A percentile compares a stretch with the other conserved stretches of the same genome.
phyloP scores from a whole-genome alignment of 2,888 invertebrate species.

The Melieria omissa region DNA sequence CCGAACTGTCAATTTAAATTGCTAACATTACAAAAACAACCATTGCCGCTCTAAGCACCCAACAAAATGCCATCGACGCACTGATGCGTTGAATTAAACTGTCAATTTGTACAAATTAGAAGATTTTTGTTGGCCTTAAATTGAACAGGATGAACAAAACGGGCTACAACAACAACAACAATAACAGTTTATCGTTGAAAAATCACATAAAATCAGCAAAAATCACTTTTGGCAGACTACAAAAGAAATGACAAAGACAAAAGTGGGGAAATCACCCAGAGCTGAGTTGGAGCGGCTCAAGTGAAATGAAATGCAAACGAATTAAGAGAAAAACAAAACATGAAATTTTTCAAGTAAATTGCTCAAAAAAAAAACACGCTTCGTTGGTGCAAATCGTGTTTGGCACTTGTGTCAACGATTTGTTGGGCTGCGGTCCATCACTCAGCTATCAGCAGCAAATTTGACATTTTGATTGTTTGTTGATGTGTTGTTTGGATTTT shows the following conservation, averaged over 20 bases:
- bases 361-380: neutral
- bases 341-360: too few species aligned
- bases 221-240: constrained; percentile 1
- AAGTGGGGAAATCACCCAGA: neutral
- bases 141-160: neutral
- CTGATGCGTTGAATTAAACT: constrained; percentile 62
- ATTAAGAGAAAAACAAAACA: neutral
- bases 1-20: constrained; percentile 22
- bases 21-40: constrained; percentile 13
- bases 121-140: constrained; percentile 44
- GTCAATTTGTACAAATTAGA: constrained; percentile 61
- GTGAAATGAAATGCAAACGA: neutral
- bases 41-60: neutral
- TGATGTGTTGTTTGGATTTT: too few species aligned
- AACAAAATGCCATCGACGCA: constrained; percentile 45
- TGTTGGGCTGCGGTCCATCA: neutral
- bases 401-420: neutral
- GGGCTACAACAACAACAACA: neutral
- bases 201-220: neutral
- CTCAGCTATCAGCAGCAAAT: too few species aligned
- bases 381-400: neutral
- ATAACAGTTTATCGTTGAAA: neutral
- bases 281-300: neutral
- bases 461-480: too few species aligned
- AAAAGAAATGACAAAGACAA: neutral